Evolutionary conservation across 1,140 invertebrate species (phyloP).

Genomic region (Protaetia brevitarsis): DNA sequence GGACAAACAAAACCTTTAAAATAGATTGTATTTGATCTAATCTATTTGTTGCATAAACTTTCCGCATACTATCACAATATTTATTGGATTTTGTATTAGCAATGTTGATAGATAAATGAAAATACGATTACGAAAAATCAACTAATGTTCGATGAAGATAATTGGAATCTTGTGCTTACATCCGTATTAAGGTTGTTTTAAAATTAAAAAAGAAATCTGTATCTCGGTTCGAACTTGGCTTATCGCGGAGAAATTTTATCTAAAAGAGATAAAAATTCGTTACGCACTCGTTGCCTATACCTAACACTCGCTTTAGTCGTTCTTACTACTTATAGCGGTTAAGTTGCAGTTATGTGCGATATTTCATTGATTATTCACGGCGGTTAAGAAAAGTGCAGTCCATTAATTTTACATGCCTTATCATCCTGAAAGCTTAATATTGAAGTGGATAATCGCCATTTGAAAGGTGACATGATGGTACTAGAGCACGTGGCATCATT

Average conservation of each 20-base stretch:
- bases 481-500: slow-evolving; percentile 19
- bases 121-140: too few relatives aligned
- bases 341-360: slow-evolving; percentile 12
- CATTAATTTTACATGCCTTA: slow-evolving; percentile 23
- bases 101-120: too few relatives aligned
- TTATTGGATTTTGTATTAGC: too few relatives aligned
- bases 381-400: slow-evolving; percentile 12
- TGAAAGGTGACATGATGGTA: slow-evolving; percentile 25
- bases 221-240: not conserved
- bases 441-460: slow-evolving; percentile 29
- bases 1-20: too few relatives aligned
- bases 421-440: slow-evolving; percentile 23
- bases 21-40: too few relatives aligned
- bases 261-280: not conserved
- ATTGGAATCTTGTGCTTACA: too few relatives aligned
- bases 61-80: too few relatives aligned
- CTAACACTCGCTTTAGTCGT: slow-evolving; percentile 1
- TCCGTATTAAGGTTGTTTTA: not conserved
- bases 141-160: too few relatives aligned
- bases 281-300: not conserved
- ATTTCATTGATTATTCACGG: slow-evolving; percentile 7
- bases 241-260: slow-evolving; percentile 2
- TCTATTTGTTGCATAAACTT: too few relatives aligned
- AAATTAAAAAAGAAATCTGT: not conserved
- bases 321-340: slow-evolving; percentile 13